phyloP scores from a whole-genome alignment of 2,888 invertebrate species.

The Ctena decussata region DNA sequence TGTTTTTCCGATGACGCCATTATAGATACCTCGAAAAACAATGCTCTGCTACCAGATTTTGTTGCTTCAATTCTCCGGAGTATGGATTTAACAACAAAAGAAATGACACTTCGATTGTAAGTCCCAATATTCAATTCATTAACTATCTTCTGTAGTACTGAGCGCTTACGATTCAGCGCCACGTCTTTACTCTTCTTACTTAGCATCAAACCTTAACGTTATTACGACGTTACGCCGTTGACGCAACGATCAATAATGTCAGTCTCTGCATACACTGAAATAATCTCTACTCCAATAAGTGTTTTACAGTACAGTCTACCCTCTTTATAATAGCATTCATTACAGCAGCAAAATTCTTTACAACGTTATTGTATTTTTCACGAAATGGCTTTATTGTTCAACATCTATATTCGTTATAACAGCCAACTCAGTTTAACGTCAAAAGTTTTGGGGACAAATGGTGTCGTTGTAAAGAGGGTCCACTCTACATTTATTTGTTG shows the following conservation, averaged over 20 bases:
- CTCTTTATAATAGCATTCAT: too few species aligned
- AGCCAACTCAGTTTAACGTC: too few species aligned
- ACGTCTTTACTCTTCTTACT: background rate
- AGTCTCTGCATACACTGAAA: background rate
- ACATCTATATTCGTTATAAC: too few species aligned
- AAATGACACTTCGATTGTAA: background rate
- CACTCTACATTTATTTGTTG: too few species aligned
- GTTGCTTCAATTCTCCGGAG: background rate
- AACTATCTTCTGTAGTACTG: background rate
- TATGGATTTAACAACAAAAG: background rate
- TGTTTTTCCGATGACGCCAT: conserved; percentile 1
- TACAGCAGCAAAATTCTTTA: too few species aligned
- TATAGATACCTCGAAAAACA: background rate
- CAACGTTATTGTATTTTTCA: too few species aligned
- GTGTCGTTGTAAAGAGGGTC: too few species aligned
- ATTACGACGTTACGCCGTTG: background rate
- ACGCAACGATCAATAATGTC: background rate
- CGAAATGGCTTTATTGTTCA: too few species aligned
- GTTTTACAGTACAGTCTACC: too few species aligned
- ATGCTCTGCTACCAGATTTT: conserved; percentile 2
- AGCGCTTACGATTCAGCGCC: background rate
- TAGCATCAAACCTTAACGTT: background rate
- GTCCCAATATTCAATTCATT: background rate
- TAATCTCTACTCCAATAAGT: background rate
- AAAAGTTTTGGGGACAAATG: too few species aligned